Base-by-base conservation (phyloP, 1,140 invertebrate species). In the Dinoponera quadriceps region DNA sequence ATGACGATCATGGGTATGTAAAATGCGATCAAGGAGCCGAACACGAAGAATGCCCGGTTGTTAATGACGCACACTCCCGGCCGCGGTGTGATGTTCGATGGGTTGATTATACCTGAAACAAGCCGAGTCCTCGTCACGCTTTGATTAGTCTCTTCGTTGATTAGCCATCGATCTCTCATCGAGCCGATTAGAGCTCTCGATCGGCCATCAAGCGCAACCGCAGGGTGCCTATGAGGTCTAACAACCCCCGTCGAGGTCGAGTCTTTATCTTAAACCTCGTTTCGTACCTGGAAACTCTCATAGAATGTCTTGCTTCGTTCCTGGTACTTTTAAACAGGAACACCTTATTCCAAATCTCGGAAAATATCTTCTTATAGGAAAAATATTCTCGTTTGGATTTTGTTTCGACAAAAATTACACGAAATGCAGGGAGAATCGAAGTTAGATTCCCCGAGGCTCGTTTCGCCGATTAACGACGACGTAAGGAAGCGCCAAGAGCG, bases 1-100 rank as follows among this genome's bases (percentile, higher is more conserved):
- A 98, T 98, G 68, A 98, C 97, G 54, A 98, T 94, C 96, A 99
- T 98, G 0, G 98, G 98, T 59, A 99, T 96, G 94, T 99, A 99
- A 94, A 99, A 99, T 48, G 96, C 98, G 62, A 98, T 96, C 86
- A 99, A 93, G 0, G 98, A 98, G 0, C 97, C 98, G 89, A 98
- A 97, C 4, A 98, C 96, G 95, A 97, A 98, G 94, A 98, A 98
- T 14, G 97, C 95, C 16, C 97, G 94, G 93, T 98, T 98, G 94
- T 98, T 98, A 89, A 98, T 98, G 63, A 97, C 96, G 93, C 98
- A 98, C 33, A 95, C 91, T 29, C 96, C 94, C 4, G 96, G 95
- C 62, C 96, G 94, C 0, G 97, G 97, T 96, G 97, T 97, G 72
- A 98, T 97, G 91, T 97, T 98, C 57, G 94, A 93, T 20, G 95